Evolutionary conservation across 2,888 invertebrate species (phyloP).

Genomic region (Synergus itoensis): DNA sequence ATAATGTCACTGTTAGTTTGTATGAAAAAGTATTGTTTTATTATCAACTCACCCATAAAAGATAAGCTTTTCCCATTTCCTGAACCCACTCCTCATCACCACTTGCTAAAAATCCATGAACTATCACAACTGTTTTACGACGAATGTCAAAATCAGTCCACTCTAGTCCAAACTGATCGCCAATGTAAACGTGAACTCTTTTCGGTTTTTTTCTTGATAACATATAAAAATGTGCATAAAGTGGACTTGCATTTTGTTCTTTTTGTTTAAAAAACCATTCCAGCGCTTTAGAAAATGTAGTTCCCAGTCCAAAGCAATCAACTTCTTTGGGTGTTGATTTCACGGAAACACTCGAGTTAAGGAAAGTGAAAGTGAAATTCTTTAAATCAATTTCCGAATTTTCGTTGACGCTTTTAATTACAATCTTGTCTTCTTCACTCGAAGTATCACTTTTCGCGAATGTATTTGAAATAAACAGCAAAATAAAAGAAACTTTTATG

Average conservation of each 20-base stretch:
- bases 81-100: slow-evolving; percentile 82
- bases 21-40: too few species aligned
- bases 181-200: slow-evolving; percentile 77
- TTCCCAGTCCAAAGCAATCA: slow-evolving; percentile 80
- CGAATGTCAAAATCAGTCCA: slow-evolving; percentile 81
- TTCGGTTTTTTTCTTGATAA: slow-evolving; percentile 76
- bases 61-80: slow-evolving; percentile 81
- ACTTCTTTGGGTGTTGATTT: slow-evolving; percentile 2
- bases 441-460: neutral
- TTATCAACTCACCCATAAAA: slow-evolving; percentile 78
- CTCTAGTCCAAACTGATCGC: slow-evolving; percentile 80
- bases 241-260: slow-evolving; percentile 76
- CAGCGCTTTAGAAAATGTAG: slow-evolving; percentile 72
- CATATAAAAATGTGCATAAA: slow-evolving; percentile 80
- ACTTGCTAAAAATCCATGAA: slow-evolving; percentile 83
- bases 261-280: slow-evolving; percentile 78
- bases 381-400: neutral
- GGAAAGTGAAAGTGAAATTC: neutral
- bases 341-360: neutral
- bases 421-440: neutral
- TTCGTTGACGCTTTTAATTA: neutral
- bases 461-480: neutral
- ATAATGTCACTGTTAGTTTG: too few species aligned
- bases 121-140: slow-evolving; percentile 81
- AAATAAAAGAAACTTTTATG: neutral